Conservation (phyloP, 2,113 vertebrate species). For the Catharus bicknelli region DNA sequence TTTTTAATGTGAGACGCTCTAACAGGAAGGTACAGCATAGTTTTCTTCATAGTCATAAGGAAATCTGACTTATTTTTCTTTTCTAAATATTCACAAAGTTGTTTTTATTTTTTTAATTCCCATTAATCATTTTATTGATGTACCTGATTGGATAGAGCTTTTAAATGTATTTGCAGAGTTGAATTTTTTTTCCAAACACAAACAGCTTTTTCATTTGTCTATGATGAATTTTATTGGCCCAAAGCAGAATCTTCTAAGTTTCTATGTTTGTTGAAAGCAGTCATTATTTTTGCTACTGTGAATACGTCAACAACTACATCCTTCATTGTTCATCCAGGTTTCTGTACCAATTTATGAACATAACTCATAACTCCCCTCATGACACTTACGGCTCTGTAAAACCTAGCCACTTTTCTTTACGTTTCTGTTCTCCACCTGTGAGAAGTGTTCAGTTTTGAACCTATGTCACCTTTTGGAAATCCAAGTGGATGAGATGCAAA, state of each 20-base stretch:
- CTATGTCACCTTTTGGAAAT: not conserved
- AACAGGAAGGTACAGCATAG: not conserved
- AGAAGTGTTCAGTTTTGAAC: not conserved
- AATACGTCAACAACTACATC: not conserved
- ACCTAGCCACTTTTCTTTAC: not conserved
- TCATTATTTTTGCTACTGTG: not conserved
- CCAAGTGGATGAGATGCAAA: not conserved
- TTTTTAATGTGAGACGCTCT: too few species aligned
- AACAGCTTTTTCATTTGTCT: not conserved
- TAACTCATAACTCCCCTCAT: not conserved
- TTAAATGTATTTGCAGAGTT: not conserved
- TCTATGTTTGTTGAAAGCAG: not conserved
- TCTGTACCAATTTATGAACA: not conserved
- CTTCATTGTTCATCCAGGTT: not conserved
- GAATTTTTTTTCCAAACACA: not conserved
- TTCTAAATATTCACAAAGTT: not conserved
- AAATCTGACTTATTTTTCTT: not conserved
- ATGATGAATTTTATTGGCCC: not conserved
- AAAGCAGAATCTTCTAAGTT: not conserved
- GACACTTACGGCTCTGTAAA: not conserved
- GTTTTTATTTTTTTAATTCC: not conserved
- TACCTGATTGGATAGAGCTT: not conserved
- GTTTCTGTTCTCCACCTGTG: not conserved
- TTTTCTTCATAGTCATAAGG: not conserved
- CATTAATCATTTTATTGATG: not conserved